Evolutionary conservation across 2,888 invertebrate species (phyloP), one percentile per base, ranked within the genome.

Genomic region (Macrophya alboannulata): DNA sequence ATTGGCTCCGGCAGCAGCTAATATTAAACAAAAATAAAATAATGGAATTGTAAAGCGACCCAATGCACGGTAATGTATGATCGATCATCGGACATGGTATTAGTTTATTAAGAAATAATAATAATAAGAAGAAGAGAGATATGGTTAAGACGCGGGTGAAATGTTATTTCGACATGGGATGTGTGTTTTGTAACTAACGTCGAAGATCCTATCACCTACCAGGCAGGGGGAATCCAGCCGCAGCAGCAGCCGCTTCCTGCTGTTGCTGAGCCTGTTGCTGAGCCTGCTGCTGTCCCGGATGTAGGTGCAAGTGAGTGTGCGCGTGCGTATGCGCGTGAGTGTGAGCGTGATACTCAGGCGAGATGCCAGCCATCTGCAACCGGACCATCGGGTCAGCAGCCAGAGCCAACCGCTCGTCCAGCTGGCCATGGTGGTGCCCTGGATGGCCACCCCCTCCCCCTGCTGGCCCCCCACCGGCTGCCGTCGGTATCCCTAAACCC

Each of bases 331-430:
- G 98, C 90, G 98, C 97, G 94, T 98, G 98, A 90, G 98, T 97
- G 95, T 98, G 98, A 92, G 98, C 97, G 94, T 98, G 98, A 95
- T 97, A 98, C 95, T 98, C 98, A 81, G 97, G 97, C 90, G 96
- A 97, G 91, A 97, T 97, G 93, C 98, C 98, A 90, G 98, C 98
- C 98, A 98, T 98, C 95, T 98, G 98, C 93, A 98, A 94, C 90
- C 98, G 97, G 88, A 96, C 97, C 97, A 98, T 97, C 87, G 98
- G 98, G 94, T 98, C 98, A 88, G 97, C 97, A 87, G 98, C 97
- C 91, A 97, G 95, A 87, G 97, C 97, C 88, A 97, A 94, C 89
- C 98, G 95, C 94, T 98, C 98, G 90, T 97, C 96, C 86, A 96
- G 94, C 93, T 96, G 96, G 86, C 96, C 96, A 89, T 95, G 95